Base-by-base conservation (phyloP, 2,888 invertebrate species). In the Autographa gamma region DNA sequence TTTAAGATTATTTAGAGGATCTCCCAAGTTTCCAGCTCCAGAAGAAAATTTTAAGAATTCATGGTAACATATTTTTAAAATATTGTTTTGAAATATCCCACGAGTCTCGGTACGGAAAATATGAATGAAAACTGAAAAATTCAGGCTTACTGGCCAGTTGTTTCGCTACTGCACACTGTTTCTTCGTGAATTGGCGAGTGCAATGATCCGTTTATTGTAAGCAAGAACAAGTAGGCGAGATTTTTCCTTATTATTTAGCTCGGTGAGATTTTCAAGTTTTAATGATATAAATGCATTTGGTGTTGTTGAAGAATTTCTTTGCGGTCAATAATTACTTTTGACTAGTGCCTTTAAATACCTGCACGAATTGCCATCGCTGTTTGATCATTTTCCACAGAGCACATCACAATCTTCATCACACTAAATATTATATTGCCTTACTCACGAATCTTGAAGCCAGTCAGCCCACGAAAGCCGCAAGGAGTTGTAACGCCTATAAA, bases 401-500 rank as follows among this genome's bases (percentile, higher is more conserved):
- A 48, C 48, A 48, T 19, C 3, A 13, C 13, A 25, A 25, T 25
- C 25, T 13, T 19, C 54, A 48, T 48, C 48, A 48, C 6, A n/a
- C 54, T 19, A 14, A 13, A 56, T 4, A 25, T 56, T 56, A 75
- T 60, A 43, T 52, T 32, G 3, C 0, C 48, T 31, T 54, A 56
- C 25, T 52, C 52, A 73, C 52, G 63, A 48, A 59, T 52, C 66
- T 60, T 65, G 63, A 58, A 82, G 58, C 63, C 76, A 77, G 82
- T 77, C 80, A 74, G 69, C 67, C 67, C 59, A 59, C 63, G 60
- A 74, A 80, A 74, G 69, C 77, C 77, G 68, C 56, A 31, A 73
- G 81, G 74, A 80, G 77, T 52, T 52, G 68, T 68, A 74, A 64
- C 54, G 67, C 71, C 76, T 76, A 80, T 80, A 80, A 81, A 81